Evolutionary conservation across 1,140 invertebrate species (phyloP).

Genomic region (Apis florea): DNA sequence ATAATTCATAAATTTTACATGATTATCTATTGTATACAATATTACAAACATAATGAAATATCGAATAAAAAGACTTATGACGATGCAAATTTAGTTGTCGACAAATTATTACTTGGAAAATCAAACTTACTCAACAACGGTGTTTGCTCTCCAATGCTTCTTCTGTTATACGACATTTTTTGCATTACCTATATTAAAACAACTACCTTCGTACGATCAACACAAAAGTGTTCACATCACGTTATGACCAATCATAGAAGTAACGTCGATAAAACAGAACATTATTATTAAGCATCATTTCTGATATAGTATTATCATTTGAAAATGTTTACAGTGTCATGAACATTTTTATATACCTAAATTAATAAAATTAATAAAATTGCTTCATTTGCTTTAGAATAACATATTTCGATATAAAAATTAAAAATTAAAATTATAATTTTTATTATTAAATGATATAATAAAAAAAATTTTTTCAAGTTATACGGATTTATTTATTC

Average conservation of each 20-base stretch:
- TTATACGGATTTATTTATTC: no score
- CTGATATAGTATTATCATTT: slow-evolving; percentile 13
- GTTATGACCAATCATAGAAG: background rate
- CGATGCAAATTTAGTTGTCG: background rate
- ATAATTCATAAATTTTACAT: no score
- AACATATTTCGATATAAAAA: no score
- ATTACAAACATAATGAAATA: background rate
- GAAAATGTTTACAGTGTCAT: background rate
- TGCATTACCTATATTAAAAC: slow-evolving; percentile 1
- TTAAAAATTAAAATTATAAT: background rate
- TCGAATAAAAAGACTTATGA: background rate
- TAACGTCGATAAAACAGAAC: slow-evolving; percentile 47
- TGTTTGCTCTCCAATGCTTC: slow-evolving; percentile 36
- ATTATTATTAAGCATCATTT: background rate
- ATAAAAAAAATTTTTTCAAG: background rate
- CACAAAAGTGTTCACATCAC: slow-evolving; percentile 1
- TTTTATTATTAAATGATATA: background rate
- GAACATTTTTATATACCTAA: background rate
- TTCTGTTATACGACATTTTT: slow-evolving; percentile 32
- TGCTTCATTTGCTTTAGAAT: background rate
- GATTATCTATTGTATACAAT: background rate
- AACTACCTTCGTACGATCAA: background rate
- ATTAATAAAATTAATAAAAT: slow-evolving; percentile 3
- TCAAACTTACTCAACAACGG: slow-evolving; percentile 61
- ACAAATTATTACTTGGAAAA: background rate